phyloP scores from a whole-genome alignment of 2,888 invertebrate species.

The Rutpela maculata region DNA sequence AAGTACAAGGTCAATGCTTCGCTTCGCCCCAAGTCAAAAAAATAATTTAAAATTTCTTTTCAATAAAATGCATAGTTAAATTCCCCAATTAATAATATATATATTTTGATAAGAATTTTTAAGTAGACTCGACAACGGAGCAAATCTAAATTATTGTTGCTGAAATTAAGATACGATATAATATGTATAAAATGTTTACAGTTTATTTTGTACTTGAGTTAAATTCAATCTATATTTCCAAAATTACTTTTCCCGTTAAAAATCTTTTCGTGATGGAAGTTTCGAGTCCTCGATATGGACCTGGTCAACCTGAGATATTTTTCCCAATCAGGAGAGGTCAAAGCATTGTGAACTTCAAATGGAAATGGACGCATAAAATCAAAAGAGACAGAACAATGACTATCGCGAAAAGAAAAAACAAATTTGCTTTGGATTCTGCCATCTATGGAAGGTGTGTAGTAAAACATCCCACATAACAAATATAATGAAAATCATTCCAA shows the following conservation, averaged over 20 bases:
- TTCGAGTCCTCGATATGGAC: background rate
- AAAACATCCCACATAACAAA: too few species aligned
- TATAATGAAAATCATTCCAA: too few species aligned
- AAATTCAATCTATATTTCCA: conserved; percentile 3
- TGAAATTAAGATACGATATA: conserved; percentile 16
- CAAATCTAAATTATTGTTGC: conserved; percentile 1
- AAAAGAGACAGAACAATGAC: too few species aligned
- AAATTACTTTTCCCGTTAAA: conserved; percentile 15
- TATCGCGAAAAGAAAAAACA: too few species aligned
- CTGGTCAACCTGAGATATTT: conserved; percentile 8
- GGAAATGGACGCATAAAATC: background rate
- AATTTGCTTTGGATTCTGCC: too few species aligned
- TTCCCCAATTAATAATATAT: conserved; percentile 61
- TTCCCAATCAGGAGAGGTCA: background rate
- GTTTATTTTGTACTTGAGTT: conserved; percentile 38
- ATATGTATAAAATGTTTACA: conserved; percentile 36
- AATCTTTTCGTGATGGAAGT: background rate
- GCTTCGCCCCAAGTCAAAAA: conserved; percentile 6
- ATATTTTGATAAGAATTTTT: conserved; percentile 50
- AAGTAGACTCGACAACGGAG: conserved; percentile 34
- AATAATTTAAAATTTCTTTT: conserved; percentile 18
- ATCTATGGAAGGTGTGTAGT: too few species aligned
- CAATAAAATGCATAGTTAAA: conserved; percentile 48
- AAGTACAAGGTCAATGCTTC: background rate
- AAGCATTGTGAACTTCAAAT: conserved; percentile 22